A percentile compares a stretch with the other conserved stretches of the same genome.
These are phyloP conservation scores for Caenorhabditis sp. DNA, from an alignment of 2,888 invertebrate species.

Conservation along the genomic window DNA sequence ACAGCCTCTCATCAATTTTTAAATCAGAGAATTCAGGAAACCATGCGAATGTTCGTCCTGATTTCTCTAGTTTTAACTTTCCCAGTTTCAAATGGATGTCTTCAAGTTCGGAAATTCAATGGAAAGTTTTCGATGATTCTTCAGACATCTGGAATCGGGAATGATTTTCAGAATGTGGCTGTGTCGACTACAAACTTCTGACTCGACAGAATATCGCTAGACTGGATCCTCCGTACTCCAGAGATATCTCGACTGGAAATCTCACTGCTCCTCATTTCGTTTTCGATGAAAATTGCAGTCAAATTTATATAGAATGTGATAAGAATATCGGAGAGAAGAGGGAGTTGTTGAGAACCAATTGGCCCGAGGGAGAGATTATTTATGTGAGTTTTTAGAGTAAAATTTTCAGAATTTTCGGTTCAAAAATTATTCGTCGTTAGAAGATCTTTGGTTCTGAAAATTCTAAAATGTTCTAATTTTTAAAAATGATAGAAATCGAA, in stretches of 20 bases:
- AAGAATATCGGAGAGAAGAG: neutral
- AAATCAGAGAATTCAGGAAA: neutral
- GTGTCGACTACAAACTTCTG: constrained; percentile 28
- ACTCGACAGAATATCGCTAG: neutral
- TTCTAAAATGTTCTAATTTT: neutral
- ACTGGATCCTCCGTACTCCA: constrained; percentile 1
- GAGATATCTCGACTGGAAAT: neutral
- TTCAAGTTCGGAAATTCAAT: constrained; percentile 9
- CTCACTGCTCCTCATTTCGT: neutral
- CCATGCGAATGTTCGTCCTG: neutral
- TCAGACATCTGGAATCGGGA: no score
- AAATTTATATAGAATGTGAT: constrained; percentile 29
- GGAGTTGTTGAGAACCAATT: constrained; percentile 30
- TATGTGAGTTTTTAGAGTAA: constrained; percentile 32
- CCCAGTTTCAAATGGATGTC: neutral
- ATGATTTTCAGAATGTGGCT: constrained; percentile 33
- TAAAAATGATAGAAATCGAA: neutral
- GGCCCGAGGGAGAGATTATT: constrained; percentile 22
- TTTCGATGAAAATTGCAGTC: constrained; percentile 14
- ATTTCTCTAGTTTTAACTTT: neutral
- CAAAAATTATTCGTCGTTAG: neutral
- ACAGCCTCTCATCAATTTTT: no score
- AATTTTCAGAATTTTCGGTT: neutral
- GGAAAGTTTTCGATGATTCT: neutral
- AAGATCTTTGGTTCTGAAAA: neutral